phyloP scores from a whole-genome alignment of 2,797 vertebrate species.

The Myiothlypis coronata region DNA sequence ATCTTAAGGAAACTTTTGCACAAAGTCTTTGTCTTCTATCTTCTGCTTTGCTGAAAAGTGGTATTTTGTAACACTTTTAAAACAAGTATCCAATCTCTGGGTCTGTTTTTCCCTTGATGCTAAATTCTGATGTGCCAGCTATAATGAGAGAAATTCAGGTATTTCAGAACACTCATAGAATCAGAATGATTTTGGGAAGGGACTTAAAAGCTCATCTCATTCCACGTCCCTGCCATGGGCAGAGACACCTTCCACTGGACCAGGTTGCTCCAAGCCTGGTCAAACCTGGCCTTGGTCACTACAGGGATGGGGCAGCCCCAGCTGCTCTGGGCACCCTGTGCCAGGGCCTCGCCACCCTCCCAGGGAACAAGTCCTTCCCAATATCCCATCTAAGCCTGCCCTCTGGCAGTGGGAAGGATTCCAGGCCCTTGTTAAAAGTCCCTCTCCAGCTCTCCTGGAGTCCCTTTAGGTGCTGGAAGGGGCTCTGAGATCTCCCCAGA shows the following conservation, averaged over 20 bases:
- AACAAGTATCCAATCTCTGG: neutral
- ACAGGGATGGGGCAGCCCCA: neutral
- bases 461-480: neutral
- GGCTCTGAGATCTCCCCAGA: neutral
- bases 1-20: neutral
- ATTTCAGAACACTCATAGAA: neutral
- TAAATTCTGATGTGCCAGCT: neutral
- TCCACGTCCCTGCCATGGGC: neutral
- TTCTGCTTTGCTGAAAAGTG: neutral
- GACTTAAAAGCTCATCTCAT: neutral
- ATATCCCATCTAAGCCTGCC: neutral
- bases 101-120: neutral
- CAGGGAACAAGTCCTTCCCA: neutral
- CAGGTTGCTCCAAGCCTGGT: neutral
- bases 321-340: neutral
- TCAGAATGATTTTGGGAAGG: neutral
- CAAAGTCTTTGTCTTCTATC: neutral
- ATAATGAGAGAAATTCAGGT: neutral
- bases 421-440: neutral
- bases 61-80: neutral
- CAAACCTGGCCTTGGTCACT: neutral
- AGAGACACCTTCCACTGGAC: neutral
- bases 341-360: fast-evolving
- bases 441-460: neutral
- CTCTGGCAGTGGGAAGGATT: neutral